Conservation (phyloP, 2,113 vertebrate species). For the Chelonoidis abingdonii region DNA sequence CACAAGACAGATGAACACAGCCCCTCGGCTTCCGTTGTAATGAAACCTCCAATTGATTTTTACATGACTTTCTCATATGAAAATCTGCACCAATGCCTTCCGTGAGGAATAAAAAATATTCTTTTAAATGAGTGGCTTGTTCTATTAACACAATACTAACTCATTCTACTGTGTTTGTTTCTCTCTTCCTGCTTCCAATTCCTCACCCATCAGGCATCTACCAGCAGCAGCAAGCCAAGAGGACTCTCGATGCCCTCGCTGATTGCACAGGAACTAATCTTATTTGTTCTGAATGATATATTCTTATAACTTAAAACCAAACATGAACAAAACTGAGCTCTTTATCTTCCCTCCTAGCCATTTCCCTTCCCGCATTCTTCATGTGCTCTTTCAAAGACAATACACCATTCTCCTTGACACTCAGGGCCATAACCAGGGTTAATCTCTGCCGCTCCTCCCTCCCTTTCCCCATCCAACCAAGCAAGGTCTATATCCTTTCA, state of each 20-base stretch:
- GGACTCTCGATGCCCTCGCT: background rate
- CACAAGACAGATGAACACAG: background rate
- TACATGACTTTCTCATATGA: background rate
- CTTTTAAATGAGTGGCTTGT: background rate
- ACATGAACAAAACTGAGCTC: background rate
- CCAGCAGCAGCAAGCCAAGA: background rate
- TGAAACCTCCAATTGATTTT: background rate
- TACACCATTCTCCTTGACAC: background rate
- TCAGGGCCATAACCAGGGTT: background rate
- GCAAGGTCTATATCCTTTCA: background rate
- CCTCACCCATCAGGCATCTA: background rate
- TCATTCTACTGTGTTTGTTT: background rate
- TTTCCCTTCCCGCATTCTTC: background rate
- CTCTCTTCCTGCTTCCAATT: background rate
- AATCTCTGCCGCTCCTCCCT: background rate
- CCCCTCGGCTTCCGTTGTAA: background rate
- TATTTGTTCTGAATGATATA: background rate
- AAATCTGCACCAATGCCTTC: background rate
- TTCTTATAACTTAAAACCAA: background rate
- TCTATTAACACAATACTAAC: background rate
- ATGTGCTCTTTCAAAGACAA: background rate
- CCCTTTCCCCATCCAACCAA: background rate
- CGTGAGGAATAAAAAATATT: background rate
- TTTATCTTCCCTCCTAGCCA: background rate
- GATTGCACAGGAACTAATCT: background rate